These are phyloP conservation scores for Lamprotornis superbus DNA, from an alignment of 2,113 vertebrate genomes.

Conservation along the genomic window DNA sequence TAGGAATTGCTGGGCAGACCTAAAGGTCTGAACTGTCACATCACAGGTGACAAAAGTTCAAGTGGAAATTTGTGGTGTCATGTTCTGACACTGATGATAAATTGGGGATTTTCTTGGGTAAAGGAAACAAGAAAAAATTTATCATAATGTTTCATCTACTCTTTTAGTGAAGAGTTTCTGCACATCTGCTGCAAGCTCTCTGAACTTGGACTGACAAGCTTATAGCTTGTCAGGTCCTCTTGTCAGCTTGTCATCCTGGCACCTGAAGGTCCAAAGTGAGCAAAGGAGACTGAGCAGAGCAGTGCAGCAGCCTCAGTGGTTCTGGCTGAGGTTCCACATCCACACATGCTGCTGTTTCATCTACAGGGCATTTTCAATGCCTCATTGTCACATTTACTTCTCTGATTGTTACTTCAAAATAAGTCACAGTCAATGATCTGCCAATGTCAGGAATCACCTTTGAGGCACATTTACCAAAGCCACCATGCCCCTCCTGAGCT, in stretches of 20 bases:
- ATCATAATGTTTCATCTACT: background rate
- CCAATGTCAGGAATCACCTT: background rate
- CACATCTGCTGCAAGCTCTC: background rate
- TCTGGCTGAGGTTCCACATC: background rate
- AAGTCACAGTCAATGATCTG: background rate
- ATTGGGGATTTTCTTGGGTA: background rate
- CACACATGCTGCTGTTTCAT: background rate
- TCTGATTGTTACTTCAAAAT: background rate
- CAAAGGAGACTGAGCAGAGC: background rate
- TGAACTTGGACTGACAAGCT: background rate
- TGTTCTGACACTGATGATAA: background rate
- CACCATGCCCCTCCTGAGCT: background rate
- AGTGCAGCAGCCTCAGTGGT: background rate
- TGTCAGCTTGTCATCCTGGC: background rate
- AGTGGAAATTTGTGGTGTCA: background rate
- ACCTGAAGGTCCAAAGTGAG: background rate
- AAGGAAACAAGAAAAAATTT: background rate
- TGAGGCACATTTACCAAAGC: background rate
- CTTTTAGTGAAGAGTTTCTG: background rate
- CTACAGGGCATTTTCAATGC: background rate
- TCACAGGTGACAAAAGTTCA: background rate
- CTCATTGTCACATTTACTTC: background rate
- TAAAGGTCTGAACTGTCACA: background rate
- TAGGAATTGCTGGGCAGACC: background rate
- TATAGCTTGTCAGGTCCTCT: background rate